Conservation (phyloP, 2,888 invertebrate species). For the Idaea dimidiata region DNA sequence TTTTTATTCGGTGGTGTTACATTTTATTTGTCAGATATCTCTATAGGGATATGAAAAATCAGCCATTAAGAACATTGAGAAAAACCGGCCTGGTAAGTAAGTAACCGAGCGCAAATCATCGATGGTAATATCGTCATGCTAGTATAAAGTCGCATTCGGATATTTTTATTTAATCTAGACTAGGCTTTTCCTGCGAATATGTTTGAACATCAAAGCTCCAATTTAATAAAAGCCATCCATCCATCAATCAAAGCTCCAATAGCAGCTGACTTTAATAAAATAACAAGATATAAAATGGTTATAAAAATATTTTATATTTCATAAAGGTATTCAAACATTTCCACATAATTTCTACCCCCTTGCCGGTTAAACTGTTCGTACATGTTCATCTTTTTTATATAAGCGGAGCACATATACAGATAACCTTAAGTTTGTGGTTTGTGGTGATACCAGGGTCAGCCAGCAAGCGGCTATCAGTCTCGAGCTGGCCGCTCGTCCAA, state of each 20-base stretch:
- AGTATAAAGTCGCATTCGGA: background rate
- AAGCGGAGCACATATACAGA: slow-evolving; percentile 23
- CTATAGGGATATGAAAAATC: too few relatives aligned
- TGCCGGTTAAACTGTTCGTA: background rate
- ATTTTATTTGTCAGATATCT: too few relatives aligned
- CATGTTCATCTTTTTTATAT: background rate
- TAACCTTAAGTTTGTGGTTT: slow-evolving; percentile 56
- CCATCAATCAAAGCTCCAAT: background rate
- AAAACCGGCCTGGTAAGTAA: background rate
- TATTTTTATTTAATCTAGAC: background rate
- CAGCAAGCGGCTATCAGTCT: slow-evolving; percentile 51
- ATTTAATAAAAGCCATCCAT: too few relatives aligned
- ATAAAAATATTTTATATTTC: too few relatives aligned
- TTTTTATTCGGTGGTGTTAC: too few relatives aligned
- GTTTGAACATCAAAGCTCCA: background rate
- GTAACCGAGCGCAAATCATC: background rate
- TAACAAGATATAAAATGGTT: too few relatives aligned
- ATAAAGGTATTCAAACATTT: background rate
- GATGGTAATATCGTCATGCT: background rate
- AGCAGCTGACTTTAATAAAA: too few relatives aligned
- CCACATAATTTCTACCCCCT: background rate
- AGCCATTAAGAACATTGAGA: background rate
- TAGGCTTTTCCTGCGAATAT: background rate
- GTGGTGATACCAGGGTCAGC: slow-evolving; percentile 48
- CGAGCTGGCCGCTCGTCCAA: slow-evolving; percentile 42